Conservation (phyloP, 35 echinoderm and acorn worm species). For the Acanthaster planci region DNA sequence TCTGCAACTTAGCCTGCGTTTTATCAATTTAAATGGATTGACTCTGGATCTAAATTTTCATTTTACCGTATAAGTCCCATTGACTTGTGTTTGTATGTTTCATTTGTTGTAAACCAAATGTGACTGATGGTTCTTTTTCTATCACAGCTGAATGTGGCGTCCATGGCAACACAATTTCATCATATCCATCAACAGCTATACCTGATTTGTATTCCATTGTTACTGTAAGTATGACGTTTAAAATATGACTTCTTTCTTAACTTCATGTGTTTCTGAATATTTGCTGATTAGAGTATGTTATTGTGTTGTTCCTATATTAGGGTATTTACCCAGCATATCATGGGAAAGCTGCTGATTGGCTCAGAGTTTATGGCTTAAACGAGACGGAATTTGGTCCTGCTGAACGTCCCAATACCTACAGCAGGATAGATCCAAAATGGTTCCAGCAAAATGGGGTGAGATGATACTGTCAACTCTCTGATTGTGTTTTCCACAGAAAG, state of each 20-base stretch:
- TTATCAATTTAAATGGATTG: too few species aligned
- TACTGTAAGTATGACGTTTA: not conserved
- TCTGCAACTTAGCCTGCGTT: too few species aligned
- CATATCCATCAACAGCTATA: not conserved
- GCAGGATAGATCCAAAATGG: not conserved
- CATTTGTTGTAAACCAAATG: too few species aligned
- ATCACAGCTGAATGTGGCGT: not conserved
- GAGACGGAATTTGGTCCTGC: not conserved
- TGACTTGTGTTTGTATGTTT: too few species aligned
- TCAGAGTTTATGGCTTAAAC: not conserved
- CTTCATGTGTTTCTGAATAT: too few species aligned
- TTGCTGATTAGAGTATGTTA: too few species aligned
- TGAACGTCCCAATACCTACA: not conserved
- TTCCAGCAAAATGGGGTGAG: constrained; percentile 8
- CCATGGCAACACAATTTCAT: not conserved
- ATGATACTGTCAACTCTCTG: not conserved
- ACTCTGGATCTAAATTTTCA: too few species aligned
- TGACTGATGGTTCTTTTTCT: not conserved
- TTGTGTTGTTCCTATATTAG: not conserved
- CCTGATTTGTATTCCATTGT: not conserved
- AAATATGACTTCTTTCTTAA: too few species aligned
- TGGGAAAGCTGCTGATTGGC: not conserved
- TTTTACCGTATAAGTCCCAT: too few species aligned
- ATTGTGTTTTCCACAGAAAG: too few species aligned
- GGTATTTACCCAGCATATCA: constrained; percentile 2